Evolutionary conservation across 2,888 invertebrate genomes (phyloP).

Genomic region (Meandrusa payeni): DNA sequence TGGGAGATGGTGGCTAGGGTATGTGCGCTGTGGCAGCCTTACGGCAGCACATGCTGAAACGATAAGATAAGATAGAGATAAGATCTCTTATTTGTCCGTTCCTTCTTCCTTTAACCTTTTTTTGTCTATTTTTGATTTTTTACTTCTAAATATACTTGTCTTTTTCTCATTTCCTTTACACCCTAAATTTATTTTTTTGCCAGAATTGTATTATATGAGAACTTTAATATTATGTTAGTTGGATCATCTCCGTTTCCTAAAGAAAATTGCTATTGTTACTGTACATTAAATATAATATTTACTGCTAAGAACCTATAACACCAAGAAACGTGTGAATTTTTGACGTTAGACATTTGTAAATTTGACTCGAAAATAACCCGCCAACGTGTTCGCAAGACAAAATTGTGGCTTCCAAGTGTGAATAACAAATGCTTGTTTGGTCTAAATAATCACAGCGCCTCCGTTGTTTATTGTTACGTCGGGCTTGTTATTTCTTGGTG

Average conservation of each 20-base stretch:
- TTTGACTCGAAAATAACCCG: constrained; percentile 16
- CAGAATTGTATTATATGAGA: too few relatives aligned
- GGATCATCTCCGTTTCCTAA: background rate
- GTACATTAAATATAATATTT: constrained; percentile 6
- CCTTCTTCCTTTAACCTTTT: too few relatives aligned
- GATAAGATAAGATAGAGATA: too few relatives aligned
- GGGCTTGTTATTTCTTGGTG: constrained; percentile 38
- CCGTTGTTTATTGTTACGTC: constrained; percentile 56
- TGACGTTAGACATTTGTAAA: constrained; percentile 9
- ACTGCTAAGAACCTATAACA: background rate
- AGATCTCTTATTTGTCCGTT: too few relatives aligned
- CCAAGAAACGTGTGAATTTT: constrained; percentile 4
- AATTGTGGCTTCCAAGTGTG: constrained; percentile 25
- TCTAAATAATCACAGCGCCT: constrained; percentile 33
- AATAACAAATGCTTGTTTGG: constrained; percentile 37
- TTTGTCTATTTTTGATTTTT: too few relatives aligned
- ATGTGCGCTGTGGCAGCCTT: too few relatives aligned
- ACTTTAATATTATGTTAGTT: too few relatives aligned
- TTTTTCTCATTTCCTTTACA: too few relatives aligned
- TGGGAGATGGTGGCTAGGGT: too few relatives aligned
- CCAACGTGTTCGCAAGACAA: constrained; percentile 26
- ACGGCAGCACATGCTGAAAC: too few relatives aligned
- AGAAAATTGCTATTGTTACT: background rate
- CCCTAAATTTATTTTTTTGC: too few relatives aligned
- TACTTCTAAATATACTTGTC: too few relatives aligned